Conservation (phyloP, 2,888 invertebrate species). For the Pediacus dermestoides region DNA sequence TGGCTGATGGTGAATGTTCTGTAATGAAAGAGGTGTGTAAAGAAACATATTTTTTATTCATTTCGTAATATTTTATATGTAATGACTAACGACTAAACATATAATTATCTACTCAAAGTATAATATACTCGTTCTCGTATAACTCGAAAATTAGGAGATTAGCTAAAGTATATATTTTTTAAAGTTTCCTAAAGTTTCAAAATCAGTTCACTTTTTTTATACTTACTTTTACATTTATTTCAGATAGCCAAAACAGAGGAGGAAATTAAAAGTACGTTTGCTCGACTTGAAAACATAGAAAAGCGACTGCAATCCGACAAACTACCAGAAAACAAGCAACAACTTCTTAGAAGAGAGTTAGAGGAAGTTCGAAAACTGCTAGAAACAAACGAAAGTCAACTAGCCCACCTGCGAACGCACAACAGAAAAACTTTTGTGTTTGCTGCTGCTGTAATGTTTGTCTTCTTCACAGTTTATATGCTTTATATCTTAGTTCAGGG, state of each 20-base stretch:
- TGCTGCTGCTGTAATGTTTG: slow-evolving; percentile 34
- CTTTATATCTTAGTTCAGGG: slow-evolving; percentile 36
- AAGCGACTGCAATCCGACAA: slow-evolving; percentile 32
- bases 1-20: slow-evolving; percentile 26
- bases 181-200: background rate
- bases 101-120: too few species aligned
- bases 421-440: slow-evolving; percentile 39
- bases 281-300: slow-evolving; percentile 38
- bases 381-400: slow-evolving; percentile 38
- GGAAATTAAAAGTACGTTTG: slow-evolving; percentile 38
- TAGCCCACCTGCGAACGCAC: slow-evolving; percentile 40
- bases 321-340: slow-evolving; percentile 32
- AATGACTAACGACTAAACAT: too few species aligned
- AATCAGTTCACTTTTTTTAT: background rate
- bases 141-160: background rate
- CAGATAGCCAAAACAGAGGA: slow-evolving; percentile 43
- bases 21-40: slow-evolving; percentile 31
- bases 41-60: too few species aligned
- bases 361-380: slow-evolving; percentile 42
- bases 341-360: slow-evolving; percentile 37
- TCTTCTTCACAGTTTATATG: slow-evolving; percentile 39
- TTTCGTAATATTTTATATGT: too few species aligned
- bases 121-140: background rate
- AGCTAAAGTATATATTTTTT: slow-evolving; percentile 1
- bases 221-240: slow-evolving; percentile 21